Base-by-base conservation (phyloP, 2,113 vertebrate species). In the Cololabis saira region DNA sequence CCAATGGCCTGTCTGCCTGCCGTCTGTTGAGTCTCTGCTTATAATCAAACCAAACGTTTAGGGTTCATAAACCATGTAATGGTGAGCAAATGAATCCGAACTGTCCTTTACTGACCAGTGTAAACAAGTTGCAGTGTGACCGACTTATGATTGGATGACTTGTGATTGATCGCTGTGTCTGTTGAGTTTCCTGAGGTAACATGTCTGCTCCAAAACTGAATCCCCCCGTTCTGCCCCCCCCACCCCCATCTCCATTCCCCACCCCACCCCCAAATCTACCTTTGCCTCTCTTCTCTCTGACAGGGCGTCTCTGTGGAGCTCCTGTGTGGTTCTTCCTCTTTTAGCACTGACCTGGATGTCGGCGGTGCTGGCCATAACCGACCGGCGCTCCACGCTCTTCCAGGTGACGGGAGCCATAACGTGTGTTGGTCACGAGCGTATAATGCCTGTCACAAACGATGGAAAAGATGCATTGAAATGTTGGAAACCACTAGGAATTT, bases 271-370 rank as follows among this genome's bases (percentile, higher is more conserved):
- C 67, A 5, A 47, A 37, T 57, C 68, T 30, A 49, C 42, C 2
- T 63, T 40, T 67, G 18, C 24, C 49, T 63, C 45, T 71, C 42
- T 56, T 27, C 5, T 50, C 41, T 61, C 63, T 84, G 59, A 76
- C 83, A 90, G 90, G 89, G 90, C 90, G 0, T 90, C 90, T 76
- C 82, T 91, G 45, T 90, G 90, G 90, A 92, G 90, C 54, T 92
- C 90, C 54, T 92, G 90, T 19, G 90, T 92, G 68, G 90, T 92
- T 75, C 90, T 99, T 80, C 98, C 98, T 22, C 94, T 99, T 87
- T 93, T 99, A 87, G 98, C 98, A 0, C 95, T 99, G 85, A 99
- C 98, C 80, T 99, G 98, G 98, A 99, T 99, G 98, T 98, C 97
- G 57, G 98, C 98, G 0, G 97, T 99, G 86, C 90, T 99, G 82